These are phyloP conservation scores for Rhyacophila evoluta DNA, from an alignment of 2,888 invertebrate species.

Conservation along the genomic window DNA sequence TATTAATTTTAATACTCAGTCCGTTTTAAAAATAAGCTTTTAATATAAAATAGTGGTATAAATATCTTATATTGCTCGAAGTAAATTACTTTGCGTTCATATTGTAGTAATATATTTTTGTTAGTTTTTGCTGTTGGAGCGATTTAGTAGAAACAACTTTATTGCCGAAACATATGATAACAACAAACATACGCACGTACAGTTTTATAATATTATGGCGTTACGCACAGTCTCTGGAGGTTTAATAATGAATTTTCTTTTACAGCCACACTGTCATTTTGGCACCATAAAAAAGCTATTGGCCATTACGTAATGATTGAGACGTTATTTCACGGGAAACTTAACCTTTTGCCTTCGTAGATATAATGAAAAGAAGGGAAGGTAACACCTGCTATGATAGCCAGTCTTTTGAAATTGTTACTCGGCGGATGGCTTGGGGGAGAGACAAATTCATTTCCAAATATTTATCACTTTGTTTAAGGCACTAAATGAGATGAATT, in stretches of 20 bases:
- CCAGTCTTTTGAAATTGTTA: background rate
- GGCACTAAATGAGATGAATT: background rate
- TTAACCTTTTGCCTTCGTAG: conserved; percentile 5
- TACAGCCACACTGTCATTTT: conserved; percentile 47
- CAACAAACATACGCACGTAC: background rate
- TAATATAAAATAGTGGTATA: no score
- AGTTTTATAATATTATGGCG: background rate
- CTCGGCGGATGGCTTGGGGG: background rate
- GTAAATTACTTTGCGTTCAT: no score
- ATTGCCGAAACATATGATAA: background rate
- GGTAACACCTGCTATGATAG: background rate
- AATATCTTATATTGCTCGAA: no score
- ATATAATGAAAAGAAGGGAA: conserved; percentile 4
- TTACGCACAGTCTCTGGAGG: background rate
- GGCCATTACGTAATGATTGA: conserved; percentile 51
- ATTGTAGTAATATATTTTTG: no score
- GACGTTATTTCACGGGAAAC: conserved; percentile 43
- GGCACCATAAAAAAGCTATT: conserved; percentile 42
- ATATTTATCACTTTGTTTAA: background rate
- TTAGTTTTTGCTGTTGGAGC: no score
- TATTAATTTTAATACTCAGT: no score
- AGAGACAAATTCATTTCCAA: background rate
- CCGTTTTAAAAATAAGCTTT: no score
- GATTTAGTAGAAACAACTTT: background rate
- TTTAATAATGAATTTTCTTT: conserved; percentile 43